phyloP scores from a whole-genome alignment of 2,797 vertebrate species.

The Phalanger gymnotis region DNA sequence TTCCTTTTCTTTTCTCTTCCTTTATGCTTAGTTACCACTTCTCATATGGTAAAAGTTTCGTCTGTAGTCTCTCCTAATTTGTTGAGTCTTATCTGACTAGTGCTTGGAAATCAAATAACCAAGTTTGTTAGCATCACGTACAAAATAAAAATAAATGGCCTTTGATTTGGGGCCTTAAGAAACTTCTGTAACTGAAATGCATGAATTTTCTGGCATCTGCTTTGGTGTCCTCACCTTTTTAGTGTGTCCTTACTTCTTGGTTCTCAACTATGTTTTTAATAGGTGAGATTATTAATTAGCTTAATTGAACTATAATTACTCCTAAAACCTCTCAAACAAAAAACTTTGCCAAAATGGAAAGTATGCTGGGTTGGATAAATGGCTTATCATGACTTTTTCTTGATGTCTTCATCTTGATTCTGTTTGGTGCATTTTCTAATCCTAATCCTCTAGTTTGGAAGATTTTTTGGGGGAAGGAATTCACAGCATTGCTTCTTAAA shows the following conservation, averaged over 20 bases:
- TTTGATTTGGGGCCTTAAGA: background rate
- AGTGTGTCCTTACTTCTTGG: conserved; percentile 46
- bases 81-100: background rate
- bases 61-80: background rate
- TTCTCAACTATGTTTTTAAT: conserved; percentile 62
- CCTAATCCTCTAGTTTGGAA: background rate
- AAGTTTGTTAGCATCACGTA: conserved; percentile 49
- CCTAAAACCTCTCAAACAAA: too few species aligned
- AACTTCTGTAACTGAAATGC: conserved; percentile 23
- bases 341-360: too few species aligned
- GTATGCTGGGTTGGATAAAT: background rate
- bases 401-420: background rate
- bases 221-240: conserved; percentile 44
- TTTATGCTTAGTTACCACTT: too few species aligned
- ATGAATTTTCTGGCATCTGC: conserved; percentile 14
- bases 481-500: background rate
- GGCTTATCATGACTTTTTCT: background rate
- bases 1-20: too few species aligned
- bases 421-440: background rate
- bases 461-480: background rate
- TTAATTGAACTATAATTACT: too few species aligned
- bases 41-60: too few species aligned
- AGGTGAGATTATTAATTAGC: conserved; percentile 28
- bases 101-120: conserved; percentile 33
- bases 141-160: background rate